Percentiles rank a stretch among this genome's conserved stretches.
phyloP scores from a whole-genome alignment of 2,888 invertebrate species.

The Cryptophagus acutangulus region DNA sequence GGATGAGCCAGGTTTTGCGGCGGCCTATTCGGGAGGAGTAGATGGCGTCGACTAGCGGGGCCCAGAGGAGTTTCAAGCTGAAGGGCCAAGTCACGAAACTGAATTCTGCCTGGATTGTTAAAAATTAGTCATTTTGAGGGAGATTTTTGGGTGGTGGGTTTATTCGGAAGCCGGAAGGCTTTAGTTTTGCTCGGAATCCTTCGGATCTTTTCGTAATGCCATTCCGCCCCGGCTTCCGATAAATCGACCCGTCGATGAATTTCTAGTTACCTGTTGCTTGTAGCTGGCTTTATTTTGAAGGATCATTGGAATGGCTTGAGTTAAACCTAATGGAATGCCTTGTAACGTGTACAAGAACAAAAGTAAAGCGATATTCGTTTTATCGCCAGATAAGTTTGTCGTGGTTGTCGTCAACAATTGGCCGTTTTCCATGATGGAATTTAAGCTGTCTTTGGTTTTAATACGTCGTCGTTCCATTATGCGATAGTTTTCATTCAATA shows the following conservation, averaged over 20 bases:
- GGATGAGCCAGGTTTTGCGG: constrained; percentile 93
- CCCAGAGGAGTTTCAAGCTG: constrained; percentile 92
- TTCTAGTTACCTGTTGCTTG: constrained; percentile 72
- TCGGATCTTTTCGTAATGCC: too few species aligned
- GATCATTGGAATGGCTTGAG: constrained; percentile 92
- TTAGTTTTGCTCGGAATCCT: too few species aligned
- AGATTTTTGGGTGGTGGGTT: not conserved
- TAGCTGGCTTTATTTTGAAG: constrained; percentile 90
- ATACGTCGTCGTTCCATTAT: too few species aligned
- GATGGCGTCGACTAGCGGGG: constrained; percentile 93
- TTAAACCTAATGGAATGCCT: constrained; percentile 92
- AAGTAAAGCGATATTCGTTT: constrained; percentile 76
- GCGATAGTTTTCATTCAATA: too few species aligned
- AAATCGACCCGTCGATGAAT: too few species aligned
- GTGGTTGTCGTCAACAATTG: too few species aligned
- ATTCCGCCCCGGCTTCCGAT: too few species aligned
- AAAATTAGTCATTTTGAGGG: constrained; percentile 1
- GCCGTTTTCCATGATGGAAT: too few species aligned
- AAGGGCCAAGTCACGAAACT: constrained; percentile 94
- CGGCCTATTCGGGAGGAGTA: constrained; percentile 82
- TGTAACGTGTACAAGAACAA: constrained; percentile 91
- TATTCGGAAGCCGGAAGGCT: not conserved
- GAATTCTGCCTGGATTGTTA: constrained; percentile 69
- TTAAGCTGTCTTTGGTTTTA: too few species aligned
- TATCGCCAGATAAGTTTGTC: constrained; percentile 61